A percentile compares a stretch with the other conserved stretches of the same genome.
Conservation (phyloP, 2,888 invertebrate species). For the Caenorhabditis doughertyi region DNA sequence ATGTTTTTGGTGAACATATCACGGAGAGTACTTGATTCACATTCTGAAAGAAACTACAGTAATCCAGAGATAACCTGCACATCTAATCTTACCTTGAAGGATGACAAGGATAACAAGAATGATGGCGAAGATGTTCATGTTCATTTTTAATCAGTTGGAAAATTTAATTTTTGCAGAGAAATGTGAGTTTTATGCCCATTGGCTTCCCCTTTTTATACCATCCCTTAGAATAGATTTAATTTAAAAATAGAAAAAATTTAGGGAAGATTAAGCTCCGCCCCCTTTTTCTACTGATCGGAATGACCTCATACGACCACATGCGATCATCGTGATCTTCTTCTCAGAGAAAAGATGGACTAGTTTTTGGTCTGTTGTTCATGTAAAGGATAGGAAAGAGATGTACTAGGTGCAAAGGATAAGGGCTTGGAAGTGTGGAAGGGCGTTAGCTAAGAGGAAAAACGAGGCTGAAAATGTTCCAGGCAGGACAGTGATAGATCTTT, state of each 20-base stretch:
- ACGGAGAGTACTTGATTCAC: constrained; percentile 24
- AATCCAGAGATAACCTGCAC: too few species aligned
- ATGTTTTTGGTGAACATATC: constrained; percentile 49
- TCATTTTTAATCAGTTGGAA: constrained; percentile 2
- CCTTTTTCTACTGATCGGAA: constrained; percentile 26
- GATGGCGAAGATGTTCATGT: constrained; percentile 15
- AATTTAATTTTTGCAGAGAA: background rate
- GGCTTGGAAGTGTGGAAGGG: too few species aligned
- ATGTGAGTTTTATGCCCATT: background rate
- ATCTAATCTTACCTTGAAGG: too few species aligned
- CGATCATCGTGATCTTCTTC: constrained; percentile 43
- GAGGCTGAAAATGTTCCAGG: too few species aligned
- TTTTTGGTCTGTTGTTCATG: constrained; percentile 30
- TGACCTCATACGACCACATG: constrained; percentile 59
- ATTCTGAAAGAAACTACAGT: constrained; percentile 20
- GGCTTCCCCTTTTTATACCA: constrained; percentile 1
- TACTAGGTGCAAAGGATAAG: background rate
- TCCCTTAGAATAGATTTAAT: background rate
- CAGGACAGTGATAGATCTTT: too few species aligned
- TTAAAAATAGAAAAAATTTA: constrained; percentile 24
- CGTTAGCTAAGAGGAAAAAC: too few species aligned
- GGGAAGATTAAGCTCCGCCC: constrained; percentile 31
- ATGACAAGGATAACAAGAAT: constrained; percentile 9
- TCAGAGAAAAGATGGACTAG: constrained; percentile 27
- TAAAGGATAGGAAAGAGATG: background rate